Evolutionary conservation across 2,888 invertebrate genomes (phyloP), one percentile per base, ranked within the genome.

Genomic region (Acleris laterana): DNA sequence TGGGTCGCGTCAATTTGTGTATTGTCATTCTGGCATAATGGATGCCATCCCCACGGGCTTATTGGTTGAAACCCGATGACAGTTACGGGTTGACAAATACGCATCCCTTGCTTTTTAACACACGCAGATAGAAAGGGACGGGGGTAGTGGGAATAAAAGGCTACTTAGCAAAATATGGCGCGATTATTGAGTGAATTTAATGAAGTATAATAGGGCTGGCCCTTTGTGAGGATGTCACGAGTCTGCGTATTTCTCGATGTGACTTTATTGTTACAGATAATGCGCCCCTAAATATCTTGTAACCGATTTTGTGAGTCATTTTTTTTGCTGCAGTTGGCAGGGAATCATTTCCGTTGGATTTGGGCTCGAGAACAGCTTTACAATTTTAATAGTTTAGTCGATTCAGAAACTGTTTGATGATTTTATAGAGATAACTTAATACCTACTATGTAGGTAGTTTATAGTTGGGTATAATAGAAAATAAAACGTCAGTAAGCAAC

Each of bases 1-100:
- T 90, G 87, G 90, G 89, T 85, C 89, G 86, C 87, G 90, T 92
- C 92, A 91, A 93, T 92, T 90, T 88, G 87, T 90, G 88, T 90
- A 91, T 93, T 92, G 90, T 93, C 88, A 91, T 88, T 88, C 86
- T 86, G 89, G 90, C 89, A 93, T 91, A 92, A 92, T 92, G 92
- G 92, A 79, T 87, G 82, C 87, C 90, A 91, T 90, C 90, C 89
- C 87, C 80, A 83, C 80, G 82, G 84, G 81, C 84, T 88, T 90
- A 90, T 90, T 92, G 90, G 90, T 89, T 83, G 86, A 89, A 90
- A 85, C 83, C 82, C 79, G 86, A 89, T 84, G 88, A 90, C 90
- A 90, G 89, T 86, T 46, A 46, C 46, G 46, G 46, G 46, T 84
- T 84, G 81, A 88, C 80, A 84, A 85, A 84, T 79, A 74, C 74